These are phyloP conservation scores for Clistopyga incitator DNA, from an alignment of 2,888 invertebrate species.

Conservation along the genomic window DNA sequence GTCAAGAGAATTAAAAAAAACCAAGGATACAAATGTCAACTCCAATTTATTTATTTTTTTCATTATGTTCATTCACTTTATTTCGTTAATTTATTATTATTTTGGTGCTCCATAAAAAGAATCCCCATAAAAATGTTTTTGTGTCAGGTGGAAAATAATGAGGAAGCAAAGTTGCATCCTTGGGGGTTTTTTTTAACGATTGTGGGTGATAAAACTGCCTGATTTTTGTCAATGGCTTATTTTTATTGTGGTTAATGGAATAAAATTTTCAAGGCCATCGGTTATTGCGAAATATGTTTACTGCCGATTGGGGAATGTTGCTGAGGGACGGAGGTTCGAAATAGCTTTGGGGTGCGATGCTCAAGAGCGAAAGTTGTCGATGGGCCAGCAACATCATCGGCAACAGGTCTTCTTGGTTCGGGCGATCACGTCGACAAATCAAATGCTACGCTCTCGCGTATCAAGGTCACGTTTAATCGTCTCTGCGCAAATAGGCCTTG, in stretches of 20 bases:
- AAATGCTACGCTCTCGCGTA: constrained; percentile 49
- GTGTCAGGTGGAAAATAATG: too few relatives aligned
- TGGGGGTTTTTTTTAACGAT: too few relatives aligned
- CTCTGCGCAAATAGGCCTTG: constrained; percentile 30
- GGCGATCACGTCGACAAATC: constrained; percentile 42
- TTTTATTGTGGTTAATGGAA: not conserved
- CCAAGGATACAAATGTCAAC: too few relatives aligned
- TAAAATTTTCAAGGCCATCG: constrained; percentile 2
- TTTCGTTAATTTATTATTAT: not conserved
- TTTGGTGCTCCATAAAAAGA: not conserved
- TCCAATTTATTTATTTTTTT: not conserved
- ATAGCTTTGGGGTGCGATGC: constrained; percentile 44
- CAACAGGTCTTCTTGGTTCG: constrained; percentile 35
- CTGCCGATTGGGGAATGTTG: constrained; percentile 26
- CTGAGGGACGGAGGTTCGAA: constrained; percentile 30
- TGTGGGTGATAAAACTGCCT: not conserved
- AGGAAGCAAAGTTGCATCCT: too few relatives aligned
- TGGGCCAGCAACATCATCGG: constrained; percentile 28
- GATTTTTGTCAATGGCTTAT: not conserved
- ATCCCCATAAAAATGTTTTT: too few relatives aligned
- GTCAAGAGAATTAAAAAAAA: too few relatives aligned
- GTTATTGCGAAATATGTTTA: constrained; percentile 6
- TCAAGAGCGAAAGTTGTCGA: constrained; percentile 50
- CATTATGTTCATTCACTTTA: not conserved
- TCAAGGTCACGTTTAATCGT: constrained; percentile 56